Conservation (phyloP, 2,888 invertebrate genomes). For the Sarcophaga variegata region DNA sequence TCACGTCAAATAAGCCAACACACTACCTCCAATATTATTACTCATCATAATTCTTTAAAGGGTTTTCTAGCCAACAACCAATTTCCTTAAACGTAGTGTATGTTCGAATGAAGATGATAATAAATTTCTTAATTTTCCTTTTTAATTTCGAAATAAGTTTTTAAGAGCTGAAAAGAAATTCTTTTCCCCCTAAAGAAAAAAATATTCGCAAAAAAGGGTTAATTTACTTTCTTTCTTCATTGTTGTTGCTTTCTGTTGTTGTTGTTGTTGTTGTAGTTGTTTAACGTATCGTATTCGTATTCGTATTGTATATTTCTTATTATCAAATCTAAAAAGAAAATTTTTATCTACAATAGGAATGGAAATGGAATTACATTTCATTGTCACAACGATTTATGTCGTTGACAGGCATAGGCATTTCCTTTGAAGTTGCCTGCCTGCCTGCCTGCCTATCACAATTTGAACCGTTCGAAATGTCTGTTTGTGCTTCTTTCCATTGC, state of each 20-base stretch:
- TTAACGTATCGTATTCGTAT: not conserved
- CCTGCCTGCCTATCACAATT: slow-evolving; percentile 66
- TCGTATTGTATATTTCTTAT: slow-evolving; percentile 50
- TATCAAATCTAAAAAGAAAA: slow-evolving; percentile 68
- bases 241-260: slow-evolving; percentile 30
- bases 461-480: slow-evolving; percentile 38
- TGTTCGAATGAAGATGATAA: too few relatives aligned
- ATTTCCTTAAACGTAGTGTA: too few relatives aligned
- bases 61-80: too few relatives aligned
- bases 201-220: slow-evolving; percentile 42
- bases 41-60: too few relatives aligned
- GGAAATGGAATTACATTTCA: slow-evolving; percentile 70
- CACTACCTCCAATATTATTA: too few relatives aligned
- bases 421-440: slow-evolving; percentile 76
- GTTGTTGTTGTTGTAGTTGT: not conserved
- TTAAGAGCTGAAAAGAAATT: not conserved
- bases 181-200: not conserved
- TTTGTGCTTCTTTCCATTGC: slow-evolving; percentile 24
- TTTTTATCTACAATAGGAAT: slow-evolving; percentile 68
- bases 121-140: not conserved
- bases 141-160: not conserved
- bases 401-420: slow-evolving; percentile 80
- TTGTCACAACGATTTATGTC: slow-evolving; percentile 80
- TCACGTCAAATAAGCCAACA: too few relatives aligned
- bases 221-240: slow-evolving; percentile 50